phyloP scores from a whole-genome alignment of 2,888 invertebrate species.

The Alloplasta piceator region DNA sequence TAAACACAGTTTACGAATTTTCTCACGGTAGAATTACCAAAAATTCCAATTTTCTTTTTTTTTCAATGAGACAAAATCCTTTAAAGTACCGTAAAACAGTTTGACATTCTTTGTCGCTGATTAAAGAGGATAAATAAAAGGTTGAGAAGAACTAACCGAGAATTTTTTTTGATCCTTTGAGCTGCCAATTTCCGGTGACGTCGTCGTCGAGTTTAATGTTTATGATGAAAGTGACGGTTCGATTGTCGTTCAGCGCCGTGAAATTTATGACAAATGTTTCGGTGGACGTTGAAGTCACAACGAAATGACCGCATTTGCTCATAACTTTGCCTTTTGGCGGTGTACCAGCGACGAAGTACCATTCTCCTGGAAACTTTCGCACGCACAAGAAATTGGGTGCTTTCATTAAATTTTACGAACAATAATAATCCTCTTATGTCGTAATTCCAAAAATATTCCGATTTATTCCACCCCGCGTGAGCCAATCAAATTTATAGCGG shows the following conservation, averaged over 20 bases:
- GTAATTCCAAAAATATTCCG: background rate
- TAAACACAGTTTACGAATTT: too few species aligned
- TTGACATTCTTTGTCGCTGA: too few species aligned
- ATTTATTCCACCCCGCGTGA: too few species aligned
- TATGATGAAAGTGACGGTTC: slow-evolving; percentile 58
- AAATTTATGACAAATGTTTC: slow-evolving; percentile 61
- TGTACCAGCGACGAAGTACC: slow-evolving; percentile 65
- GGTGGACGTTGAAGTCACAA: slow-evolving; percentile 25
- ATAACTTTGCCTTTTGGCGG: slow-evolving; percentile 57
- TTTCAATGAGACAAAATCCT: too few species aligned
- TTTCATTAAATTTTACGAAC: background rate
- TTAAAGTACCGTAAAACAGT: too few species aligned
- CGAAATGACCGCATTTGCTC: slow-evolving; percentile 67
- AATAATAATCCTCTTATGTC: background rate
- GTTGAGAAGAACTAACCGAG: slow-evolving; percentile 57
- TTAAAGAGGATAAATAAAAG: background rate
- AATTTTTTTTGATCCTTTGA: slow-evolving; percentile 61
- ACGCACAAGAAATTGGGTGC: background rate
- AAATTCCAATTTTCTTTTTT: too few species aligned
- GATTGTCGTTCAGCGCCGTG: slow-evolving; percentile 57
- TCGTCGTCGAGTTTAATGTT: slow-evolving; percentile 54
- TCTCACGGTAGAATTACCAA: too few species aligned
- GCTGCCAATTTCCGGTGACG: slow-evolving; percentile 65
- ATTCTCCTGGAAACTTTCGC: slow-evolving; percentile 62
- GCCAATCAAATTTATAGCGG: too few species aligned